Conservation (phyloP, 1,140 invertebrate species). For the Drosophila pseudoananassae region DNA sequence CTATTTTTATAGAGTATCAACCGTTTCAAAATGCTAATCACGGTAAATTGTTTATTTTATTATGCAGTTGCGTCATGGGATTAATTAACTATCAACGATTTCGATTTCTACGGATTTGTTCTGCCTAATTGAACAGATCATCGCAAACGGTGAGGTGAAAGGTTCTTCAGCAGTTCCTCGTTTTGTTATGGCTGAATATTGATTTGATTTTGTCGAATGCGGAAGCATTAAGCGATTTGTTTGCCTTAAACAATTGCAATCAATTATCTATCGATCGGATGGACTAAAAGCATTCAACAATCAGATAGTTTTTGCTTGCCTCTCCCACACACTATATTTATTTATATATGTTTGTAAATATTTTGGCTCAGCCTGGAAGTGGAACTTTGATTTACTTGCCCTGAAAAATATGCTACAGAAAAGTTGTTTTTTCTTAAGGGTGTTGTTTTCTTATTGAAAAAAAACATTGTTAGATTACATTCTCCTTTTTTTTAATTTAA, state of each 20-base stretch:
- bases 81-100: conserved; percentile 24
- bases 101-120: conserved; percentile 24
- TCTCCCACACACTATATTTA: conserved; percentile 14
- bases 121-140: conserved; percentile 48
- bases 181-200: conserved; percentile 7
- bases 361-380: conserved; percentile 4
- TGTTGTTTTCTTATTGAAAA: no score
- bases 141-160: conserved; percentile 42
- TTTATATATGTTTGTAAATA: neutral
- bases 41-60: conserved; percentile 14
- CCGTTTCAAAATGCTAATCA: conserved; percentile 1
- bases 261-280: conserved; percentile 33
- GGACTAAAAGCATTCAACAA: conserved; percentile 49
- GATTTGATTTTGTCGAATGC: conserved; percentile 27
- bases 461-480: no score
- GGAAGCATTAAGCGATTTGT: conserved; percentile 54
- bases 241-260: conserved; percentile 56
- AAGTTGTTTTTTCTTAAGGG: neutral
- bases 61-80: conserved; percentile 46
- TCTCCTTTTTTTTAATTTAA: no score
- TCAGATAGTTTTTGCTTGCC: conserved; percentile 10
- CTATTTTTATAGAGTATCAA: neutral
- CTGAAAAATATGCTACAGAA: conserved; percentile 24
- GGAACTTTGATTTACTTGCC: neutral
- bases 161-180: conserved; percentile 26